Percentiles rank a stretch among this genome's conserved stretches.
phyloP scores from a whole-genome alignment of 2,888 invertebrate species.

The Himalopsyche japonica region DNA sequence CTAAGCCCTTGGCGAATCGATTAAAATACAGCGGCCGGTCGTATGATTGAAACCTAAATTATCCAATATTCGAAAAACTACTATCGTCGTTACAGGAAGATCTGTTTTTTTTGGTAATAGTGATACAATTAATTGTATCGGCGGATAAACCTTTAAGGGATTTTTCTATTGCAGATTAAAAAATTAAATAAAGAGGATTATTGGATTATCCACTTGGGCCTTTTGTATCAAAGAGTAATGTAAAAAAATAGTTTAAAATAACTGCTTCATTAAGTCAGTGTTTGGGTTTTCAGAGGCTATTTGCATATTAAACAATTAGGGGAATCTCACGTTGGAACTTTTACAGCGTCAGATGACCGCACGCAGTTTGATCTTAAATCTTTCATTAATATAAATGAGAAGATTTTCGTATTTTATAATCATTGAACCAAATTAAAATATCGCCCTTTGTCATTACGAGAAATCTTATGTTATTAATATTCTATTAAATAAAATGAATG shows the following conservation, averaged over 20 bases:
- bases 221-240: neutral
- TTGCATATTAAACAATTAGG: constrained; percentile 21
- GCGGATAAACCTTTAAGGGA: neutral
- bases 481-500: neutral
- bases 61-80: no score
- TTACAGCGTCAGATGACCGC: neutral
- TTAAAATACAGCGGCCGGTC: no score
- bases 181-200: neutral
- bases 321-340: neutral
- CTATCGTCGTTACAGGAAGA: no score
- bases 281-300: neutral
- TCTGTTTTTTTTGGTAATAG: no score
- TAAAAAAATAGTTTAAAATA: neutral
- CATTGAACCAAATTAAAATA: neutral
- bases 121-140: neutral
- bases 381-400: neutral
- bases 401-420: neutral
- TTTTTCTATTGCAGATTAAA: neutral
- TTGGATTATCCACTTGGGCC: neutral
- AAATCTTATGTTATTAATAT: neutral
- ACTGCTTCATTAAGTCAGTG: constrained; percentile 13
- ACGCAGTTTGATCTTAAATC: neutral
- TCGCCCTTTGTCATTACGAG: neutral
- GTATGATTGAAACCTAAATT: no score
- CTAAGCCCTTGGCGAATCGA: no score